These are phyloP conservation scores for Sapajus apella DNA, from an alignment of 2,113 vertebrate genomes.

Conservation along the genomic window DNA sequence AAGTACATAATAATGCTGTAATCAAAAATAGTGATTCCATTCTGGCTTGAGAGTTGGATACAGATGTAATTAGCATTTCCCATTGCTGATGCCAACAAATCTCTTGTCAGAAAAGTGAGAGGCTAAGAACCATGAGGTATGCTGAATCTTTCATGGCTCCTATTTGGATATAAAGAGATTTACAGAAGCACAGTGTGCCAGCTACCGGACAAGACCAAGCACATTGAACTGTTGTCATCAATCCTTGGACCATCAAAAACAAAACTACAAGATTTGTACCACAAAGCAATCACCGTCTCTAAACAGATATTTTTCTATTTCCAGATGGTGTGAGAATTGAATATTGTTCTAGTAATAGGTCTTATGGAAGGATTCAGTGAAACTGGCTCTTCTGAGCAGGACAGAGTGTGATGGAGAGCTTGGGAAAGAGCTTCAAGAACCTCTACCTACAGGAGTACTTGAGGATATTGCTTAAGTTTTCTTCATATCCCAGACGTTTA, in stretches of 20 bases:
- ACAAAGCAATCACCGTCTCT: background rate
- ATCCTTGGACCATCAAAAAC: background rate
- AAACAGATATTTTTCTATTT: background rate
- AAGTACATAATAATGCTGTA: background rate
- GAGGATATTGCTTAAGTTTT: background rate
- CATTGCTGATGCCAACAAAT: constrained; percentile 6
- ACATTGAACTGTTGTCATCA: background rate
- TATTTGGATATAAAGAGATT: constrained; percentile 8
- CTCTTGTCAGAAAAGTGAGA: background rate
- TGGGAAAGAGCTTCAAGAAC: background rate
- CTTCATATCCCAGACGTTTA: background rate
- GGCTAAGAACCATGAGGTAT: background rate
- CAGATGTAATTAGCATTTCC: constrained; percentile 41
- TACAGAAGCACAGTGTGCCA: background rate
- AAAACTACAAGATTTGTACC: background rate
- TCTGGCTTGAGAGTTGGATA: background rate
- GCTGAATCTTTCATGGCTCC: background rate
- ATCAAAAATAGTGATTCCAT: constrained; percentile 22
- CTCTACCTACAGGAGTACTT: background rate
- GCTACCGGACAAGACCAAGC: background rate
- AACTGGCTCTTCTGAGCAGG: background rate
- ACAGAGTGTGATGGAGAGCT: background rate
- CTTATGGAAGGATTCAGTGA: background rate
- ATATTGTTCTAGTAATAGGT: background rate
- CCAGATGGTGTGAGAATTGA: background rate